A percentile compares a stretch with the other conserved stretches of the same genome.
Evolutionary conservation across 2,888 invertebrate genomes (phyloP).

Genomic region (Coremacera marginata): DNA sequence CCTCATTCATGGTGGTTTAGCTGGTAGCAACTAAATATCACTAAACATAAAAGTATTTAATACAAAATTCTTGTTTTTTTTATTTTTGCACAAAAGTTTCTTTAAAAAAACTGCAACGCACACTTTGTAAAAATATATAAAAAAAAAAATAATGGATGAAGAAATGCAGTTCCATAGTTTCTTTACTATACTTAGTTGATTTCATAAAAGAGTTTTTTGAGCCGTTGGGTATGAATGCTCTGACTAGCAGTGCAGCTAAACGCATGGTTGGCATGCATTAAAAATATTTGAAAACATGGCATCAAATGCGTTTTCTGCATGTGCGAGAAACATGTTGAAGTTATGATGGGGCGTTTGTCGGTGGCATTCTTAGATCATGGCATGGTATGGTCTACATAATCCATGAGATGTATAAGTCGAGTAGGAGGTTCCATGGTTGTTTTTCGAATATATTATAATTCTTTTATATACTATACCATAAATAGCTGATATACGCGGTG

Average conservation of each 20-base stretch:
- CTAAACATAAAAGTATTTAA: conserved; percentile 2
- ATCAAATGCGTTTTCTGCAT: conserved; percentile 28
- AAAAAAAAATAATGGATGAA: background rate
- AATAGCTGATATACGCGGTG: no score
- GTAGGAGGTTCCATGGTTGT: no score
- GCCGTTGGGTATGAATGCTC: background rate
- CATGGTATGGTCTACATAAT: no score
- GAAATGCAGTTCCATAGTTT: background rate
- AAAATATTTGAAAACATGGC: conserved; percentile 13
- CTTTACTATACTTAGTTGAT: background rate
- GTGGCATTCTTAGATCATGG: background rate
- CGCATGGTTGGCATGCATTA: conserved; percentile 7
- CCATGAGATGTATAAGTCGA: no score
- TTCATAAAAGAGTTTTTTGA: background rate
- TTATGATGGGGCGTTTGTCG: background rate
- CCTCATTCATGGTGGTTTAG: background rate
- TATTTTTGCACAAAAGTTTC: background rate
- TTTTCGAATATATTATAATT: no score
- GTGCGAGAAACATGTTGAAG: background rate
- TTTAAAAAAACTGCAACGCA: background rate
- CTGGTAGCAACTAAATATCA: background rate
- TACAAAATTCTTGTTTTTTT: background rate
- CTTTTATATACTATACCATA: no score
- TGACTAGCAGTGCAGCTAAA: conserved; percentile 10
- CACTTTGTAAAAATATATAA: background rate